phyloP scores from a whole-genome alignment of 2,797 vertebrate species.

The Crax fasciolata region DNA sequence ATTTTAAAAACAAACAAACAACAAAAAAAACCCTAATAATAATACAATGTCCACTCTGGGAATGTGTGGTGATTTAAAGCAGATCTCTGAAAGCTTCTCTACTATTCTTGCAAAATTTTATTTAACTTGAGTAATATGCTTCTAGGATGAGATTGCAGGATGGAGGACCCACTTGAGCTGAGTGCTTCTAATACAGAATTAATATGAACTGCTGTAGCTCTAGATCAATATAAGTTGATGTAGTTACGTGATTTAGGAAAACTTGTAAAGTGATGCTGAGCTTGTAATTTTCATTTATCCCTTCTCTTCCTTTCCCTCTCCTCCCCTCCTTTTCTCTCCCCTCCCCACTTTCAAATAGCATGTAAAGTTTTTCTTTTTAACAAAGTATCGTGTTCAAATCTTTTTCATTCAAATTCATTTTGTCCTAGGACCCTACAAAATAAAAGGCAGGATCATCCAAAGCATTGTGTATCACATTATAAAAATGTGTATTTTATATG shows the following conservation, averaged over 20 bases:
- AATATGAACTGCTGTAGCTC: background rate
- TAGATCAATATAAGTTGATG: background rate
- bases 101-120: constrained; percentile 1
- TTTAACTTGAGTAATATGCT: background rate
- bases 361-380: background rate
- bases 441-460: background rate
- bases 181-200: constrained; percentile 25
- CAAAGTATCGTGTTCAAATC: background rate
- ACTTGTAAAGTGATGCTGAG: background rate
- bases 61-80: background rate
- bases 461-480: background rate
- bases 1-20: background rate
- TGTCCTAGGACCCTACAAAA: background rate
- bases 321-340: background rate
- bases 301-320: background rate
- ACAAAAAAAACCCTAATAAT: background rate
- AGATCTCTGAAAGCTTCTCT: background rate
- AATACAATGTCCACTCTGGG: background rate
- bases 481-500: background rate
- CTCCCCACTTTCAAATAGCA: background rate
- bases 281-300: background rate
- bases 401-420: background rate
- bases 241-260: background rate
- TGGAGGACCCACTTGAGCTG: background rate
- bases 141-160: background rate